These are phyloP conservation scores for Chaetodon trifasciatus DNA, from an alignment of 2,797 vertebrate species.

Conservation along the genomic window DNA sequence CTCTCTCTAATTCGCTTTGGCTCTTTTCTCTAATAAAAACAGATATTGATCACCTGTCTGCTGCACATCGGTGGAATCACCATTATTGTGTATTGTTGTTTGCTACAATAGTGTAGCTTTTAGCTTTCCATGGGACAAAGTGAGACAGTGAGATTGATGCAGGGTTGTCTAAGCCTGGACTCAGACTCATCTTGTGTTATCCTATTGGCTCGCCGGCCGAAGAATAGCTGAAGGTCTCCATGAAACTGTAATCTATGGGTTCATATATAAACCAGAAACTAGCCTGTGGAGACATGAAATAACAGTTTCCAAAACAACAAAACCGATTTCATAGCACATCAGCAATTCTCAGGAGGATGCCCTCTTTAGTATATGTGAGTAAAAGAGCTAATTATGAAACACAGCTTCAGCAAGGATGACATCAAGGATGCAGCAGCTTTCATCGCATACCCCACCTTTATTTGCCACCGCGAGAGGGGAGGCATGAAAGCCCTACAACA, in stretches of 20 bases:
- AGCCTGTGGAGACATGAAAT: constrained; percentile 9
- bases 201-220: constrained; percentile 22
- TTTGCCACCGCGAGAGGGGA: constrained; percentile 22
- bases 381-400: constrained; percentile 30
- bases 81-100: constrained; percentile 56
- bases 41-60: constrained; percentile 75
- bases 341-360: neutral
- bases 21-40: constrained; percentile 69
- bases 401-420: constrained; percentile 18
- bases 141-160: constrained; percentile 59
- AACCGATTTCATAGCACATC: constrained; percentile 6
- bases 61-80: constrained; percentile 58
- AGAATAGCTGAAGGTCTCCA: constrained; percentile 29
- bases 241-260: constrained; percentile 32
- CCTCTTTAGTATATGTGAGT: neutral
- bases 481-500: constrained; percentile 51
- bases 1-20: constrained; percentile 52
- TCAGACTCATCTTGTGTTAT: constrained; percentile 51
- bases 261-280: constrained; percentile 6
- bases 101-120: constrained; percentile 38
- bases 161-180: constrained; percentile 20
- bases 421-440: constrained; percentile 30
- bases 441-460: constrained; percentile 21
- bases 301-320: constrained; percentile 27
- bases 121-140: constrained; percentile 41